Percentiles rank a stretch among this genome's conserved stretches.
These are phyloP conservation scores for Smithornis capensis DNA, from an alignment of 2,113 vertebrate genomes.

Conservation along the genomic window DNA sequence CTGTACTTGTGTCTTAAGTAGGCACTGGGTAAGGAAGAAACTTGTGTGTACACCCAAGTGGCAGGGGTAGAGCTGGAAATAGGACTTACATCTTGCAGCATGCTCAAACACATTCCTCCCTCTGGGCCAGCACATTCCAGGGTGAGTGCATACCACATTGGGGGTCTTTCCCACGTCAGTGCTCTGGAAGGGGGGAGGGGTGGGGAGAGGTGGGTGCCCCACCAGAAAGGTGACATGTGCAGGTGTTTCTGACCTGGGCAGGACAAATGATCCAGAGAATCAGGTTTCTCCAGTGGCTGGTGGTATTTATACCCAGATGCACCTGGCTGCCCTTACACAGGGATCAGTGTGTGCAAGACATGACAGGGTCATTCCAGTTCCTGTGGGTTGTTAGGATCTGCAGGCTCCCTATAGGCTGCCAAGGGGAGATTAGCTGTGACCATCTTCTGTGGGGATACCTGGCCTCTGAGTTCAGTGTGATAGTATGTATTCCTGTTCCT, in stretches of 20 bases:
- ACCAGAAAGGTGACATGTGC: not conserved
- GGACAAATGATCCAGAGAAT: not conserved
- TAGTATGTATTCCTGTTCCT: not conserved
- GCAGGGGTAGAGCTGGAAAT: not conserved
- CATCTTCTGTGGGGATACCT: not conserved
- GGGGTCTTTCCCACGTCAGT: not conserved
- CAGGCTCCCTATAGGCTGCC: not conserved
- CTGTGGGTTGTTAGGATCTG: not conserved
- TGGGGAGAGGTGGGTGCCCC: not conserved
- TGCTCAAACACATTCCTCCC: not conserved
- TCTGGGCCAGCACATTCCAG: not conserved
- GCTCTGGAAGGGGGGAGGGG: not conserved
- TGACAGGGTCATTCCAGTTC: not conserved
- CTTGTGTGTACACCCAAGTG: too few relatives aligned
- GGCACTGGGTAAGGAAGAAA: not conserved
- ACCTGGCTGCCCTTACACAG: not conserved
- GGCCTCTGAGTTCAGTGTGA: not conserved
- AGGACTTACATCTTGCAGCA: not conserved
- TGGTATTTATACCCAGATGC: constrained; percentile 15
- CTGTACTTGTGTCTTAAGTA: not conserved
- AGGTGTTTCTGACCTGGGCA: not conserved
- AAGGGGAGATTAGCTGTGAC: constrained; percentile 1
- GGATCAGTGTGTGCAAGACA: not conserved
- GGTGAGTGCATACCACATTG: not conserved
- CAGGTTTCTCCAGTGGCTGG: not conserved